phyloP scores from a whole-genome alignment of 2,113 vertebrate genomes.

The Myiagra hebetior region DNA sequence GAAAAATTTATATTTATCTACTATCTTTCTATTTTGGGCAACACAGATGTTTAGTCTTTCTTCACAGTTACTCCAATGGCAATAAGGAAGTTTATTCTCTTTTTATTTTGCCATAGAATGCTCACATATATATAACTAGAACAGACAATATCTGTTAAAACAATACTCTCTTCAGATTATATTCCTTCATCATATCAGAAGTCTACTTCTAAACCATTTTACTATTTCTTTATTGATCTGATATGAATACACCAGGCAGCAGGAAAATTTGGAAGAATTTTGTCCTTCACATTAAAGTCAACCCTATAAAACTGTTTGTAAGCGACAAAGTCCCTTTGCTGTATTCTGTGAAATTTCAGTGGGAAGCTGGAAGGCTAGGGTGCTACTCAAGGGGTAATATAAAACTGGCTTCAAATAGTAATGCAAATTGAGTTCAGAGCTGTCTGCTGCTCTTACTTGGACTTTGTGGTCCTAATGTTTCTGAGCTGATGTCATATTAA shows the following conservation, averaged over 20 bases:
- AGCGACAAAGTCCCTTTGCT: not conserved
- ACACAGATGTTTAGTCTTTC: not conserved
- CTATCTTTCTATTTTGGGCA: not conserved
- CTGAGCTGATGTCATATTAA: not conserved
- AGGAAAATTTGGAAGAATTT: not conserved
- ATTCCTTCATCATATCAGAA: not conserved
- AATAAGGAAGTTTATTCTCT: not conserved
- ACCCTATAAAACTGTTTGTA: not conserved
- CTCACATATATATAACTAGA: not conserved
- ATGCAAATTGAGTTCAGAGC: not conserved
- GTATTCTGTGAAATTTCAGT: not conserved
- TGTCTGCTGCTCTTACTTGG: not conserved
- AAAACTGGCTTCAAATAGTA: not conserved
- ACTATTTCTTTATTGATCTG: not conserved
- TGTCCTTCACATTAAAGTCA: not conserved
- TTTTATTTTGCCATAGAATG: not conserved
- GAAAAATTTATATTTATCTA: not conserved
- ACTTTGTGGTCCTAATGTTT: not conserved
- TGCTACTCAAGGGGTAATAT: rapidly evolving
- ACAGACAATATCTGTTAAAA: not conserved
- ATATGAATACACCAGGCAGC: not conserved
- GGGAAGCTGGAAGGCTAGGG: not conserved
- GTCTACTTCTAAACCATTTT: not conserved
- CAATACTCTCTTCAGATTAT: not conserved
- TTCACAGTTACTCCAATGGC: not conserved